Evolutionary conservation across 2,888 invertebrate species (phyloP).

Genomic region (Rugalucina vietnamica): DNA sequence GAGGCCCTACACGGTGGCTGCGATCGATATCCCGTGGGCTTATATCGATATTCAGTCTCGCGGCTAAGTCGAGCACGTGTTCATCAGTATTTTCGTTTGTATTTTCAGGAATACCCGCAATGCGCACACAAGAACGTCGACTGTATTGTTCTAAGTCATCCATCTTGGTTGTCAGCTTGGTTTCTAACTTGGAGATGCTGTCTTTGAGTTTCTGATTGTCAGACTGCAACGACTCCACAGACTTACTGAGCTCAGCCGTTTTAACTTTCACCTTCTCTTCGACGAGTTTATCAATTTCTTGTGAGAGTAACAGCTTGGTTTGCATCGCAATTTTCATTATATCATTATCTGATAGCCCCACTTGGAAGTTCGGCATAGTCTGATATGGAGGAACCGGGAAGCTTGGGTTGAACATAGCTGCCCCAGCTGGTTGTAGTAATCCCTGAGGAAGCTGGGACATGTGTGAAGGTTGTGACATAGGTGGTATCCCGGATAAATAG

Average conservation of each 20-base stretch:
- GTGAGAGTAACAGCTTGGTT: not conserved
- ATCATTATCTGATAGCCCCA: not conserved
- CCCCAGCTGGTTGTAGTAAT: not conserved
- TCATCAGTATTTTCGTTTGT: not conserved
- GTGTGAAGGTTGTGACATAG: not conserved
- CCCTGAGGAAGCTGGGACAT: not conserved
- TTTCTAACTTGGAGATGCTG: not conserved
- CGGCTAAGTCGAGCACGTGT: not conserved
- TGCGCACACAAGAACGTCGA: not conserved
- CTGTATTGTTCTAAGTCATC: not conserved
- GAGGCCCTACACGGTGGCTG: not conserved
- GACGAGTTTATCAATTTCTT: not conserved
- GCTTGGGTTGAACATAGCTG: not conserved
- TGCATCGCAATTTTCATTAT: not conserved
- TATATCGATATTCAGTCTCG: not conserved
- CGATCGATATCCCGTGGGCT: not conserved
- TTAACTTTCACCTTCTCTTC: not conserved
- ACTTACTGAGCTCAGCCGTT: not conserved
- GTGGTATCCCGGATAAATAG: not conserved
- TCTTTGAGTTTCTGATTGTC: not conserved
- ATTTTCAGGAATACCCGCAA: not conserved
- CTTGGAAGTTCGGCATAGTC: not conserved
- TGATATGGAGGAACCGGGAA: not conserved
- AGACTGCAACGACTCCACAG: not conserved
- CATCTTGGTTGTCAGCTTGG: not conserved